Evolutionary conservation across 2,797 vertebrate genomes (phyloP), one percentile per base, ranked within the genome.

Genomic region (Lemur catta): DNA sequence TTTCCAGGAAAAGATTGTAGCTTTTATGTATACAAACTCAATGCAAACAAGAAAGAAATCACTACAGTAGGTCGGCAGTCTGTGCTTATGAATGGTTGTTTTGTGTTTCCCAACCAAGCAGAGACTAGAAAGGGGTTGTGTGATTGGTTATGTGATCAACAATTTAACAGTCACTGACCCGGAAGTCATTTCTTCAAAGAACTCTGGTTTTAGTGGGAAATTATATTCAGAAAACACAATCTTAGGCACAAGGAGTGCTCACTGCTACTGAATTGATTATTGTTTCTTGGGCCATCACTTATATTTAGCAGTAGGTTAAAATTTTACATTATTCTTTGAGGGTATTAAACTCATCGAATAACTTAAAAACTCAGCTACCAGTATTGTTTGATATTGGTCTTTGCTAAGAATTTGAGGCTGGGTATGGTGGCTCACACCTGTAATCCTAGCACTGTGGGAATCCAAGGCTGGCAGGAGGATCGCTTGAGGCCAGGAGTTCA

Each of bases 321-420:
- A 52, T 91, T 91, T 86, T 78, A 50, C 10, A 4, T 65, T 61
- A 6, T 52, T 95, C 38, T 46, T 41, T 80, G 35, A 96, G 28
- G 41, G 8, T 93, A 28, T 17, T 81, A 57, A 85, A 33, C 30
- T n/a, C 72, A 38, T 18, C 26, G 57, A 71, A 41, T 59, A 6
- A 87, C 52, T 65, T 52, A 28, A 92, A 95, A 91, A 92, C 17
- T 78, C 43, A 93, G 22, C 24, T 26, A 67, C 17, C 33, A 57
- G 30, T 95, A 50, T 41, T 87, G 0, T 76, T 81, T 84, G 38
- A 59, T 35, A 43, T 24, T 88, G 41, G 11, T 76, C 67, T 94
- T 91, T 75, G 8, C 75, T 79, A 87, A 90, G 75, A 92, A 90
- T 72, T 93, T 97, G 89, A 91, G 61, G 17, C 15, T 65, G 4